Evolutionary conservation across 2,888 invertebrate species (phyloP), one percentile per base, ranked within the genome.

Genomic region (Campoletis raptor): DNA sequence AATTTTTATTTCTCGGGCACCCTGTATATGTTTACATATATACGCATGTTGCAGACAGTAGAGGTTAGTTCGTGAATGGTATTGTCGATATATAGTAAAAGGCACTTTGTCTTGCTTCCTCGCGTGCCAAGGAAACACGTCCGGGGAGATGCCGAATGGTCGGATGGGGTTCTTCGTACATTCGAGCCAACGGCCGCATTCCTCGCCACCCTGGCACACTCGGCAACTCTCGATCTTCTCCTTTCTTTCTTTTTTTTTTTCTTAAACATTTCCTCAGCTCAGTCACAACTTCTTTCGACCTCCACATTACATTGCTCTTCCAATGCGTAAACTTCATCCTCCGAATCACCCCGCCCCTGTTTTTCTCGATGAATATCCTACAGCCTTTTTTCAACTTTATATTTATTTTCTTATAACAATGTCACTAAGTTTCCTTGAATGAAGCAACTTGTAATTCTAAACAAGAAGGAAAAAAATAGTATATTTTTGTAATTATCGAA

Each of bases 181-280:
- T 78, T 69, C 81, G 90, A 89, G 90, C 90, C 90, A 91, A 90
- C 91, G 91, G 90, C 89, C 89, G 89, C 91, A 92, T 92, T 91
- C 91, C 91, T 88, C 89, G 85, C 88, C 85, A 88, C 90, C 91
- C 88, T 82, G 84, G 86, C 86, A 77, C 78, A 81, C 83, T 81
- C 83, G 81, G 81, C 81, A 69, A 86, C 81, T 86, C 83, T 83
- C 85, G 77, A 77, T 81, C 85, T 73, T 78, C 72, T 73, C 52
- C 69, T 76, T 45, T 24, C 48, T 57, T 45, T 66, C 12, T 30
- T 24, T 24, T 57, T 40, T 42, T 54, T 54, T 48, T 74, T 69
- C 37, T 70, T 64, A 1, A 61, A 48, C 61, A 66, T 78, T 66
- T 83, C 67, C 69, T 76, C 45, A 57, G 81, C 81, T 83, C 78